Evolutionary conservation across 2,797 vertebrate species (phyloP).

Genomic region (Sebastes minor): DNA sequence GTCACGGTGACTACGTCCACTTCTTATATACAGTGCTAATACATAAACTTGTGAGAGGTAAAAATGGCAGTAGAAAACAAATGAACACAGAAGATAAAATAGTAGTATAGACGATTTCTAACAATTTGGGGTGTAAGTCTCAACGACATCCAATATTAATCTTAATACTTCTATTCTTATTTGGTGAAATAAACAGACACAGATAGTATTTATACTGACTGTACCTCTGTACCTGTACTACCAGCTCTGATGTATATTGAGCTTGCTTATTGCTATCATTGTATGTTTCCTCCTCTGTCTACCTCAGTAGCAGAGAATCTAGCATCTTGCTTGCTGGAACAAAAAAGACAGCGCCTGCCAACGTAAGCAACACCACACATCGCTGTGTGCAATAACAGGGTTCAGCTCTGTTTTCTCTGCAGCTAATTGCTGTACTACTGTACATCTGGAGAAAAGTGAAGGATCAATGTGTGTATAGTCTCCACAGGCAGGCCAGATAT

Average conservation of each 20-base stretch:
- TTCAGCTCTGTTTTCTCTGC: slow-evolving; percentile 39
- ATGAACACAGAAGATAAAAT: neutral
- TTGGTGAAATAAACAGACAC: neutral
- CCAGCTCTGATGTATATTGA: neutral
- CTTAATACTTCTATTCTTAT: neutral
- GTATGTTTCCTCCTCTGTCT: neutral
- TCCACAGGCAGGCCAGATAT: slow-evolving; percentile 18
- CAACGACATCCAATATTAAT: neutral
- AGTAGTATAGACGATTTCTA: neutral
- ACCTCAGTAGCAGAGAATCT: neutral
- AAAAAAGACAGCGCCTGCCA: slow-evolving; percentile 11
- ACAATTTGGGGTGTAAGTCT: neutral
- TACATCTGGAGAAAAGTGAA: slow-evolving; percentile 53
- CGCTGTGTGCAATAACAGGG: slow-evolving; percentile 31
- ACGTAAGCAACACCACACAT: slow-evolving; percentile 6
- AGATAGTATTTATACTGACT: neutral
- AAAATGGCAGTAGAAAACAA: neutral
- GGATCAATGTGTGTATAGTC: slow-evolving; percentile 30
- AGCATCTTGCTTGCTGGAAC: slow-evolving; percentile 9
- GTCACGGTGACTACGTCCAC: too few relatives aligned
- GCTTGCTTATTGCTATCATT: neutral
- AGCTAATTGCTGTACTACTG: slow-evolving; percentile 57
- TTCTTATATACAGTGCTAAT: too few relatives aligned
- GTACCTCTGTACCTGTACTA: neutral
- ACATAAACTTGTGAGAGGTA: neutral